Conservation (phyloP, 2,797 vertebrate species). For the Pangasius larnaudii region DNA sequence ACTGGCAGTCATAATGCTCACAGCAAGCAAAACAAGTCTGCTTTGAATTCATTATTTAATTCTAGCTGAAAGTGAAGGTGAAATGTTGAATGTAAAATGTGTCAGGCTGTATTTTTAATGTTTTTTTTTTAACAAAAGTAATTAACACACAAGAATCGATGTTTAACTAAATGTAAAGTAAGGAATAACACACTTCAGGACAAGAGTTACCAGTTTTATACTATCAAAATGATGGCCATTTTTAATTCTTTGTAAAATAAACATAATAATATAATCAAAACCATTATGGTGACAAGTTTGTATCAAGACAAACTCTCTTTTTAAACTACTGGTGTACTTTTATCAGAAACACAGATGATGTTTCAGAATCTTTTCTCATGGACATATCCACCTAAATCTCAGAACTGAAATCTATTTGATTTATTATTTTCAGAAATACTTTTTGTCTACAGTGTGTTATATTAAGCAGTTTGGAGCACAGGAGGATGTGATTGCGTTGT, state of each 20-base stretch:
- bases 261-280: too few species aligned
- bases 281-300: too few species aligned
- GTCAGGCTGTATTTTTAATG: background rate
- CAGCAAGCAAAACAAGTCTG: background rate
- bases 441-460: background rate
- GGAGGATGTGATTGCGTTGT: constrained; percentile 17
- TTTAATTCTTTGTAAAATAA: too few species aligned
- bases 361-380: background rate
- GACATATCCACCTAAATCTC: background rate
- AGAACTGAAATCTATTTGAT: background rate
- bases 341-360: background rate
- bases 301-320: background rate
- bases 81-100: background rate
- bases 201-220: background rate
- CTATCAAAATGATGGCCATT: background rate
- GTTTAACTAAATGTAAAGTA: background rate
- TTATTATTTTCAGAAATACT: background rate
- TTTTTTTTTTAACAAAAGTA: background rate
- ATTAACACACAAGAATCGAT: background rate
- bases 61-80: background rate
- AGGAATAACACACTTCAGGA: background rate
- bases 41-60: background rate
- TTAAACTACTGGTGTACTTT: background rate
- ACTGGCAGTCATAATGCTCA: background rate
- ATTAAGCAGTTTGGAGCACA: constrained; percentile 11